Evolutionary conservation across 2,113 vertebrate species (phyloP), one percentile per base, ranked within the genome.

Genomic region (Galeopterus variegatus): DNA sequence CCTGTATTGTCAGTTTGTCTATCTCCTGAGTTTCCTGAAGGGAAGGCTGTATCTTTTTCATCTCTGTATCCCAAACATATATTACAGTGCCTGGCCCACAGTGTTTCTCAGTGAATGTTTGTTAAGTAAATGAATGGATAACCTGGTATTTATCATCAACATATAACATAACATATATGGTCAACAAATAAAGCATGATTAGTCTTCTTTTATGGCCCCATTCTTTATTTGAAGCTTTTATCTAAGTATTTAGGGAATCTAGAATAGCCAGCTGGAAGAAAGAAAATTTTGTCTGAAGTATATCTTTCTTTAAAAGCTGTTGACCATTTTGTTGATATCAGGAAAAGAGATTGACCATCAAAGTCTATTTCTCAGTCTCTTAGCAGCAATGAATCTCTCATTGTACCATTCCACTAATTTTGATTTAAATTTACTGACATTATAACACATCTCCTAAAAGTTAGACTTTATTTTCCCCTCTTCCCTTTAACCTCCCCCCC

Each of bases 361-460:
- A 93, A 80, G 17, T 95, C 24, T 96, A 33, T 76, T 96, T 85
- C 95, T 75, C 36, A 95, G 13, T 92, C 85, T 93, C 94, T 91
- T 64, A 41, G 33, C 48, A 89, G 36, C 62, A 92, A 70, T 13
- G 8, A 91, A 73, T 26, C 41, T 90, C 50, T 83, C 76, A 82
- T 52, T 60, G 48, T 41, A 92, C 23, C 19, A 70, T 10, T 88
- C 77, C 56, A 84, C 56, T 91, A 93, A 93, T 76, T 92, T 88
- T 94, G 58, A 96, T 96, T 96, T 96, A 85, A 96, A 79, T 76
- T 65, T 19, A 77, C 36, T 96, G 75, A 52, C 58, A 93, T 75
- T 81, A 33, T 73, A 94, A 69, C 72, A 79, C 23, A 90, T 79
- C 31, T 91, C 60, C 93, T 94, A 90, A 94, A 95, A 85, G 14